These are phyloP conservation scores for Phengaris arion DNA, from an alignment of 2,888 invertebrate species.

Conservation along the genomic window DNA sequence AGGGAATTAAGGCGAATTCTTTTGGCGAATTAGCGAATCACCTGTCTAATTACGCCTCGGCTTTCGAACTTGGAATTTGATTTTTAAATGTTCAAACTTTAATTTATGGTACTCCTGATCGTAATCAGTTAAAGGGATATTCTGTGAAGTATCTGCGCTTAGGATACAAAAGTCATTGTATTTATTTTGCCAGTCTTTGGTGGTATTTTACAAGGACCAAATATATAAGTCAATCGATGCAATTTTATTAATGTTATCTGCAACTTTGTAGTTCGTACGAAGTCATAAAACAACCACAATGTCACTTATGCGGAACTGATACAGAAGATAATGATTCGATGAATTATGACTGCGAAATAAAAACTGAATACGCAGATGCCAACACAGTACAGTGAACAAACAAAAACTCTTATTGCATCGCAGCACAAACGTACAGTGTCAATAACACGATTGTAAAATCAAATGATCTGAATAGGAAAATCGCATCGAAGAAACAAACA, in stretches of 20 bases:
- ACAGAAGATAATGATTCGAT: constrained; percentile 10
- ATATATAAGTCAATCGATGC: too few relatives aligned
- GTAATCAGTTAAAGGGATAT: constrained; percentile 6
- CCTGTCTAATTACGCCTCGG: constrained; percentile 71
- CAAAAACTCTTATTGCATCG: neutral
- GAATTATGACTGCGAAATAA: neutral
- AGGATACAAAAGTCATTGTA: neutral
- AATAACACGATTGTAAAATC: constrained; percentile 28
- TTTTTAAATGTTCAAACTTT: constrained; percentile 39
- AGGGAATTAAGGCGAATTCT: constrained; percentile 68
- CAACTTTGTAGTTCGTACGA: neutral
- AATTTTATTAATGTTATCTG: neutral
- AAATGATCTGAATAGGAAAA: constrained; percentile 32
- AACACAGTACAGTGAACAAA: neutral
- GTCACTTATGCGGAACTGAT: constrained; percentile 1
- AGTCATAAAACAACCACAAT: neutral
- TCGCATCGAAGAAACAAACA: constrained; percentile 46
- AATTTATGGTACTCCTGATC: constrained; percentile 29
- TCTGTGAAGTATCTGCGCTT: neutral
- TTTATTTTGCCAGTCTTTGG: neutral
- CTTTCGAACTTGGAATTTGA: constrained; percentile 50
- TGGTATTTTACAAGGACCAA: too few relatives aligned
- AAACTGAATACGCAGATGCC: neutral
- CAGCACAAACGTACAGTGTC: constrained; percentile 2
- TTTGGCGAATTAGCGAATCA: constrained; percentile 75